Evolutionary conservation across 2,797 vertebrate genomes (phyloP).

Genomic region (Eulemur albifrons): DNA sequence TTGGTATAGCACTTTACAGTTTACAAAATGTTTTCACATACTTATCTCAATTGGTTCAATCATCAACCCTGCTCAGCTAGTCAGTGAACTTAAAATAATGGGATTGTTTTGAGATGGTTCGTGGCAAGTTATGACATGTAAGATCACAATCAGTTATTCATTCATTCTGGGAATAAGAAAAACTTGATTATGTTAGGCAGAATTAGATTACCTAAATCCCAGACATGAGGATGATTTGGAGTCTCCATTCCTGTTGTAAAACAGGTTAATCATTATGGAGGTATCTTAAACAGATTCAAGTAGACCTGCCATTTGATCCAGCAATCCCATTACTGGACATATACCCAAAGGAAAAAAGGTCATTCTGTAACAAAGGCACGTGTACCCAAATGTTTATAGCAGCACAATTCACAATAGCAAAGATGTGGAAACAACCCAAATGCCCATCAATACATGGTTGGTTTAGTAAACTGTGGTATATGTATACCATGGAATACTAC

Average conservation of each 20-base stretch:
- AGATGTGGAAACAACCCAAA: no score
- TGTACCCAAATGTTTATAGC: no score
- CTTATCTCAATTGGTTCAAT: conserved; percentile 39
- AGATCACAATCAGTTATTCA: conserved; percentile 37
- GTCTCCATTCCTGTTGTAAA: conserved; percentile 51
- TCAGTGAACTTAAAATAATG: conserved; percentile 64
- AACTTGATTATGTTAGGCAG: conserved; percentile 51
- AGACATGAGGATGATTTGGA: conserved; percentile 45
- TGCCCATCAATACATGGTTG: no score
- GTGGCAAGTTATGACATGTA: conserved; percentile 56
- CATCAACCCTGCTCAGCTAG: conserved; percentile 25
- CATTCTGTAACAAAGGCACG: no score
- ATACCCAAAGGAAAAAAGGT: no score
- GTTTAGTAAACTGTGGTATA: no score
- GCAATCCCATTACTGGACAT: no score
- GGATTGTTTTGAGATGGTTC: conserved; percentile 52
- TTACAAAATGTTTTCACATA: conserved; percentile 38
- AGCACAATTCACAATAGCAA: no score
- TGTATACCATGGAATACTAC: no score
- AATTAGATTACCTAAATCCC: conserved; percentile 56
- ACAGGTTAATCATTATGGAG: conserved; percentile 49
- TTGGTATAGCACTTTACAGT: conserved; percentile 1
- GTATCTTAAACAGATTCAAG: no score
- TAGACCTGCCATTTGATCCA: no score
- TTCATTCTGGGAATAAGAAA: conserved; percentile 60